These are phyloP conservation scores for Philypnodon macrostomus DNA, from an alignment of 2,797 vertebrate species.

Conservation along the genomic window DNA sequence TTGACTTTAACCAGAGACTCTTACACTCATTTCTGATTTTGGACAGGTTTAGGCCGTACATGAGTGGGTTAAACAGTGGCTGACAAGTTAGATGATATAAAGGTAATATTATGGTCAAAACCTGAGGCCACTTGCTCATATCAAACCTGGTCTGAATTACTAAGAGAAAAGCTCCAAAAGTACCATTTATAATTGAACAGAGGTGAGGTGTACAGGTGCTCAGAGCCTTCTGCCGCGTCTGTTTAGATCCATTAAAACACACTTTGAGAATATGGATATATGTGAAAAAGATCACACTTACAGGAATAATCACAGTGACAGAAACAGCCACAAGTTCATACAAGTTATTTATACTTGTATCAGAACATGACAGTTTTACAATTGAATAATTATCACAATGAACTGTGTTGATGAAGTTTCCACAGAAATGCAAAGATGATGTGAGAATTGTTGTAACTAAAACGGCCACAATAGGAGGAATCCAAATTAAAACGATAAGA, in stretches of 20 bases:
- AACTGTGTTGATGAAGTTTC: constrained; percentile 25
- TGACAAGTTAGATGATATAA: constrained; percentile 48
- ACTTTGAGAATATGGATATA: background rate
- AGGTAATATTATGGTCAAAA: constrained; percentile 24
- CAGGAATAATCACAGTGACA: too few species aligned
- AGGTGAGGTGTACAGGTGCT: constrained; percentile 49
- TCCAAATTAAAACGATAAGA: background rate
- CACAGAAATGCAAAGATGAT: constrained; percentile 20
- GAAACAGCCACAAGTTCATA: background rate
- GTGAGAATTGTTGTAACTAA: background rate
- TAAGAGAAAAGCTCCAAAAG: constrained; percentile 21
- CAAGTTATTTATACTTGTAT: constrained; percentile 13
- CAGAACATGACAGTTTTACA: constrained; percentile 28
- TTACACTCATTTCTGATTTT: background rate
- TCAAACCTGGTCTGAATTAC: constrained; percentile 35
- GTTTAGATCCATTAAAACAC: constrained; percentile 12
- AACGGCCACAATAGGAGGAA: background rate
- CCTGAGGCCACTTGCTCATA: constrained; percentile 3
- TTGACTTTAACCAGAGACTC: background rate
- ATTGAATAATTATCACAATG: constrained; percentile 34
- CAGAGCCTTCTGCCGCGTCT: constrained; percentile 24
- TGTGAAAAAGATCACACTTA: background rate
- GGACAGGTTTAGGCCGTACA: background rate
- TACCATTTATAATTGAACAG: constrained; percentile 31
- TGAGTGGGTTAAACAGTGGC: background rate